Conservation (phyloP, 2,113 vertebrate species). For the Alethe castanea region DNA sequence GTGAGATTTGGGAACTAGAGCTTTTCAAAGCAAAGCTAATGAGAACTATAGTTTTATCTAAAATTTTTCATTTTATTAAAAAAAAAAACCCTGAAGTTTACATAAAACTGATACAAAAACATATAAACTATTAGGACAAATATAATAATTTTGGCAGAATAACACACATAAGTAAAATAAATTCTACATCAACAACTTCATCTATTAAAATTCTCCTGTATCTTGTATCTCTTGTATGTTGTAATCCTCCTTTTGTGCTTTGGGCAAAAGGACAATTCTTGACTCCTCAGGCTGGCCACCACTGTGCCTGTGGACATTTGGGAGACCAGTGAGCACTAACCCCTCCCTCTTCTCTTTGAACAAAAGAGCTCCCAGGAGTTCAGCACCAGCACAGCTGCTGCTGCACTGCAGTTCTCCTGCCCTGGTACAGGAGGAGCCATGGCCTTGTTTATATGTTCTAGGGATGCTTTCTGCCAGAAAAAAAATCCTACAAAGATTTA, state of each 20-base stretch:
- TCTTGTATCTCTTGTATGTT: neutral
- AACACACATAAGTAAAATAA: neutral
- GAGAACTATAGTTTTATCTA: neutral
- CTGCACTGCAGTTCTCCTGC: neutral
- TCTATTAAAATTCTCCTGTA: neutral
- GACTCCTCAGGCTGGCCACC: neutral
- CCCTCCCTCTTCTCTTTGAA: neutral
- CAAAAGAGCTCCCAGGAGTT: neutral
- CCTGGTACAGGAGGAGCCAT: accelerated
- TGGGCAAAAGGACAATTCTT: neutral
- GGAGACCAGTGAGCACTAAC: neutral
- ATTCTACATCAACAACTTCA: neutral
- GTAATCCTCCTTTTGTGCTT: neutral
- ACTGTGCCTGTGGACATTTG: neutral
- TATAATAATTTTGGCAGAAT: neutral
- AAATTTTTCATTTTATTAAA: neutral
- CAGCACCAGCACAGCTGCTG: neutral
- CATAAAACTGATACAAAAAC: neutral
- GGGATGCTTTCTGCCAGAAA: neutral
- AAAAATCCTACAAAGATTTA: neutral
- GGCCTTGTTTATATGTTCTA: neutral
- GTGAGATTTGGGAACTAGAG: neutral
- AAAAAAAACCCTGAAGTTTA: neutral
- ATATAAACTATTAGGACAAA: neutral
- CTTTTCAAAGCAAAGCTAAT: neutral